These are phyloP conservation scores for Apotomis betuletana DNA, from an alignment of 2,888 invertebrate species.

Conservation along the genomic window DNA sequence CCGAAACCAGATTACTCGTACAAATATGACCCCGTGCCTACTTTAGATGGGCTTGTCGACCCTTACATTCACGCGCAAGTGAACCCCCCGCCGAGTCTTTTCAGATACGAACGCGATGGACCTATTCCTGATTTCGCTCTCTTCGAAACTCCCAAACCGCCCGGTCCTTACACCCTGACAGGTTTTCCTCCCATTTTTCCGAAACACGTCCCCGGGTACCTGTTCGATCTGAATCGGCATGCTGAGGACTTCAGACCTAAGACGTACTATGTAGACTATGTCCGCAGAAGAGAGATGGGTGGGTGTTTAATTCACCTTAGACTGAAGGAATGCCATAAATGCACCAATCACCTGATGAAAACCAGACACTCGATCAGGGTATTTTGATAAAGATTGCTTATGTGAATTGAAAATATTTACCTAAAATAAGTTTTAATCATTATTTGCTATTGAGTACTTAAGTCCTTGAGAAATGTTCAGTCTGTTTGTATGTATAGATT, in stretches of 20 bases:
- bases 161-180: conserved; percentile 74
- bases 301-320: conserved; percentile 76
- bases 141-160: conserved; percentile 62
- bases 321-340: conserved; percentile 68
- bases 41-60: conserved; percentile 72
- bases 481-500: conserved; percentile 10
- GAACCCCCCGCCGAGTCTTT: conserved; percentile 70
- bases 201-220: conserved; percentile 78
- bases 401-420: conserved; percentile 47
- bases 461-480: conserved; percentile 52
- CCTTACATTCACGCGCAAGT: conserved; percentile 68
- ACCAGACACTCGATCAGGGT: conserved; percentile 32
- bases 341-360: conserved; percentile 54
- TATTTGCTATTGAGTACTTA: conserved; percentile 53
- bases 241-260: conserved; percentile 77
- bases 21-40: conserved; percentile 71
- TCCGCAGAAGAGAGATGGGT: conserved; percentile 80
- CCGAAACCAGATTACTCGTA: conserved; percentile 66
- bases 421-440: conserved; percentile 42
- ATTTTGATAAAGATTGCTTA: conserved; percentile 42
- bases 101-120: conserved; percentile 75
- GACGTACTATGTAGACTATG: conserved; percentile 82
- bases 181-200: conserved; percentile 79
- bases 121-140: conserved; percentile 73
- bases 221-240: conserved; percentile 74